Evolutionary conservation across 2,888 invertebrate genomes (phyloP).

Genomic region (Rhagium mordax): DNA sequence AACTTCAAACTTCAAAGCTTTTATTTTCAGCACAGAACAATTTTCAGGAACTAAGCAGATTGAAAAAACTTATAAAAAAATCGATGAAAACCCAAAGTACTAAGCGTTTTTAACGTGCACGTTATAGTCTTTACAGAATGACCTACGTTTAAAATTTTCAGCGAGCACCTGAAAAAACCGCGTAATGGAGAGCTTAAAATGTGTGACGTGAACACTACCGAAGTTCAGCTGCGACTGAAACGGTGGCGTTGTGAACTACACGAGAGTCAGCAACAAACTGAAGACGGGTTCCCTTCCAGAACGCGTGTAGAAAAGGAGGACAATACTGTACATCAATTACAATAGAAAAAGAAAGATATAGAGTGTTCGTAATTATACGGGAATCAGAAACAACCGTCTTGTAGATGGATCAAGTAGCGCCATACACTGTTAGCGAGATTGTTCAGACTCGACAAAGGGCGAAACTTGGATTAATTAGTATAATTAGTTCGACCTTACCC

Average conservation of each 20-base stretch:
- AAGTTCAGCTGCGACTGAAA: constrained; percentile 58
- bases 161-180: constrained; percentile 36
- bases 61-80: background rate
- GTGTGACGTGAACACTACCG: constrained; percentile 52
- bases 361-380: constrained; percentile 67
- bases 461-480: constrained; percentile 67
- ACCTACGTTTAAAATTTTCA: constrained; percentile 21
- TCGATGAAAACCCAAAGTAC: background rate
- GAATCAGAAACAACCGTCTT: constrained; percentile 69
- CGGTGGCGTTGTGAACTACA: constrained; percentile 60
- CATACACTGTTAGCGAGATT: constrained; percentile 67
- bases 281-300: constrained; percentile 67
- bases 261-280: constrained; percentile 67
- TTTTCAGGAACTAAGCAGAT: constrained; percentile 1
- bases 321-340: constrained; percentile 50
- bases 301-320: constrained; percentile 61
- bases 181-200: constrained; percentile 33
- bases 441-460: constrained; percentile 64
- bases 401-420: constrained; percentile 68
- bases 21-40: constrained; percentile 8
- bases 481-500: constrained; percentile 64
- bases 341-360: constrained; percentile 57
- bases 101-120: background rate
- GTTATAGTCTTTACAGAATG: background rate
- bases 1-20: constrained; percentile 10